Percentiles rank a stretch among this genome's conserved stretches.
These are phyloP conservation scores for Oopsacas minuta DNA, from an alignment of 37 sponge, comb jelly and placozoan species.

Conservation along the genomic window DNA sequence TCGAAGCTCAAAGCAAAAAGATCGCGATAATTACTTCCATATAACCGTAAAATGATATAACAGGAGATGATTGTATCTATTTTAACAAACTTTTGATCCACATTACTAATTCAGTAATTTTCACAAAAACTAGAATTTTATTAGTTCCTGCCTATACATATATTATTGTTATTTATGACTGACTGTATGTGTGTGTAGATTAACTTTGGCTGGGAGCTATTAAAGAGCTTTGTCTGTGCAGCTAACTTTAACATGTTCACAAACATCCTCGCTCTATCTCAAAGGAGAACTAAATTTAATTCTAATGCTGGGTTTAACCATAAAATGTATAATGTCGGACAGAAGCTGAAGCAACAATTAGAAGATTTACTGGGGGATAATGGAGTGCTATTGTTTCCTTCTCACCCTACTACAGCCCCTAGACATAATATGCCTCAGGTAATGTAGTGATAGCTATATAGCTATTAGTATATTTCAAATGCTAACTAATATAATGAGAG, in stretches of 20 bases:
- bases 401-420: conserved; percentile 38
- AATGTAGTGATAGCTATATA: neutral
- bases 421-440: conserved; percentile 21
- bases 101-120: no score
- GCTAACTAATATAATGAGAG: no score
- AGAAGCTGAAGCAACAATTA: conserved; percentile 26
- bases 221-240: conserved; percentile 21
- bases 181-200: no score
- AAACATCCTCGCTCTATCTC: neutral
- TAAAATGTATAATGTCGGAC: neutral
- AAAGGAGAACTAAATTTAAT: neutral
- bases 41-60: no score
- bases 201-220: conserved; percentile 25
- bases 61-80: no score
- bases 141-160: no score
- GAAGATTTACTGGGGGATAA: conserved; percentile 32
- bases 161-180: no score
- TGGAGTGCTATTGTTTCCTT: conserved; percentile 41
- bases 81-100: no score
- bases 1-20: no score
- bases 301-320: neutral
- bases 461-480: no score
- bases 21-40: no score
- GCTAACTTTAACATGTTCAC: conserved; percentile 20
- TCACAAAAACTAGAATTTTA: no score